Evolutionary conservation across 2,888 invertebrate genomes (phyloP).

Genomic region (Merodon equestris): DNA sequence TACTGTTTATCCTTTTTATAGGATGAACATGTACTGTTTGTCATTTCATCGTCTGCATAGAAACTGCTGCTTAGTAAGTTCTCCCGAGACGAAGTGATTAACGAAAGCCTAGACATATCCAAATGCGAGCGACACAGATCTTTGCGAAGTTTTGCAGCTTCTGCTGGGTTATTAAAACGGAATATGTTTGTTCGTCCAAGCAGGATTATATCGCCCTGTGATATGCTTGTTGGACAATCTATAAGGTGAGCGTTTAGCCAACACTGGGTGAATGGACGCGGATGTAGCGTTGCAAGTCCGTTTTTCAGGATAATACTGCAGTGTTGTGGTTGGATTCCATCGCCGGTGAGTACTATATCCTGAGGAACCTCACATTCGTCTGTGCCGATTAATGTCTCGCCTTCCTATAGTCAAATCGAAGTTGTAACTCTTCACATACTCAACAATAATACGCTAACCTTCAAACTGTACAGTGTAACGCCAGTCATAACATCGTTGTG

Average conservation of each 20-base stretch:
- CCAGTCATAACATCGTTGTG: constrained; percentile 95
- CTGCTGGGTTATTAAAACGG: constrained; percentile 93
- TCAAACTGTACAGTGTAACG: constrained; percentile 93
- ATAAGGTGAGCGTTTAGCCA: constrained; percentile 90
- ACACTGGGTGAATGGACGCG: constrained; percentile 86
- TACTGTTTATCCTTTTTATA: constrained; percentile 77
- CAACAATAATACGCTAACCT: constrained; percentile 79
- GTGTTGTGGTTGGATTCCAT: constrained; percentile 88
- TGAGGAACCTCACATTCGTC: constrained; percentile 83
- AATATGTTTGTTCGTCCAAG: constrained; percentile 90
- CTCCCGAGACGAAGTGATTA: constrained; percentile 86
- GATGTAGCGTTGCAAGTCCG: constrained; percentile 87
- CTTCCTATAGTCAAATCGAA: constrained; percentile 83
- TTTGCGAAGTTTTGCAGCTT: constrained; percentile 90
- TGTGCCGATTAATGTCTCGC: constrained; percentile 91
- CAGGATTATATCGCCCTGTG: constrained; percentile 89
- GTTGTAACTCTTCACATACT: neutral
- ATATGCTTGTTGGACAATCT: constrained; percentile 87
- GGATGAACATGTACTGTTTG: constrained; percentile 72
- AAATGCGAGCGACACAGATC: constrained; percentile 84
- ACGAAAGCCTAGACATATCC: constrained; percentile 89
- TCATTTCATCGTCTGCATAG: constrained; percentile 75
- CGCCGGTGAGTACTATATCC: constrained; percentile 89
- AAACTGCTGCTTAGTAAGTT: constrained; percentile 81
- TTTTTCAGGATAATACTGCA: constrained; percentile 86